Evolutionary conservation across 2,113 vertebrate species (phyloP).

Genomic region (Pongo pygmaeus): DNA sequence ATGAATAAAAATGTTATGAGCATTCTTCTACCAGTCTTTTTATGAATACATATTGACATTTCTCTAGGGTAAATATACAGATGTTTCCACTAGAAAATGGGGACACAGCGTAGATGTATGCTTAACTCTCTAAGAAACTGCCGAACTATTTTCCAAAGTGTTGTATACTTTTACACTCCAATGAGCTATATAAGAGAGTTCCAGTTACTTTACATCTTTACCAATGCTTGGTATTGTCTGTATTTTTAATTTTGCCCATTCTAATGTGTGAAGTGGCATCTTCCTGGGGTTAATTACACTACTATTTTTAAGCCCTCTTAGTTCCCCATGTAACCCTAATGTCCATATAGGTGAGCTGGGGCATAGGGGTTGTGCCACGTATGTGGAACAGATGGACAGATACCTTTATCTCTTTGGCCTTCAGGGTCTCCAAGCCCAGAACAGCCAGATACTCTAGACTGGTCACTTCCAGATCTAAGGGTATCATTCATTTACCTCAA

Average conservation of each 20-base stretch:
- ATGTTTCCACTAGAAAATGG: neutral
- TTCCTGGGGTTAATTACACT: neutral
- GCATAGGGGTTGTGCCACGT: neutral
- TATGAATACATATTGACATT: neutral
- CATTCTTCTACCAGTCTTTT: neutral
- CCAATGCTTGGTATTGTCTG: neutral
- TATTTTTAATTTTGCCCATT: neutral
- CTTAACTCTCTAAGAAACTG: neutral
- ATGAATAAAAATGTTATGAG: neutral
- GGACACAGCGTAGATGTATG: neutral
- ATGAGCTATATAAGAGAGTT: neutral
- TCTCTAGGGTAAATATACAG: neutral
- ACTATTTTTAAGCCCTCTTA: neutral
- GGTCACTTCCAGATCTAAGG: neutral
- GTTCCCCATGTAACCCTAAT: neutral
- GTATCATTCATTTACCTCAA: neutral
- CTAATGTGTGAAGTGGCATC: neutral
- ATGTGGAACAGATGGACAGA: neutral
- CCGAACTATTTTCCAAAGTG: neutral
- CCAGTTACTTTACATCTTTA: neutral
- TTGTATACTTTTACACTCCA: neutral
- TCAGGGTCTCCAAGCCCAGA: neutral
- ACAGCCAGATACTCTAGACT: neutral
- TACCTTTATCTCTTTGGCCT: neutral
- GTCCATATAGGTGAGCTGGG: neutral